These are phyloP conservation scores for Geophilus truncorum DNA, from an alignment of 2,888 invertebrate genomes.

Conservation along the genomic window DNA sequence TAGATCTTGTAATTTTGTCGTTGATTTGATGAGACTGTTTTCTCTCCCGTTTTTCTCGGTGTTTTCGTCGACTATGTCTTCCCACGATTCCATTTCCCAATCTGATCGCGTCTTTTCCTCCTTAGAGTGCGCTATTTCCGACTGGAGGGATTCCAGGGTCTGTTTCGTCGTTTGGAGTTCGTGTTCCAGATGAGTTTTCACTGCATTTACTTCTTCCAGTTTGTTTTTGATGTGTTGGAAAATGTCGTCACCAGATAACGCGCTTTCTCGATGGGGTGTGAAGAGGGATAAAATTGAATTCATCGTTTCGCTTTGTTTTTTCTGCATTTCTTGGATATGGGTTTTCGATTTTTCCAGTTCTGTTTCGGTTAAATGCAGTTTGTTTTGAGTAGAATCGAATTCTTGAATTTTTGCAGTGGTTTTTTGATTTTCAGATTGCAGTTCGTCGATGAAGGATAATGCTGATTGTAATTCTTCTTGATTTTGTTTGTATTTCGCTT, in stretches of 20 bases:
- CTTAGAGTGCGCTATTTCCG: background rate
- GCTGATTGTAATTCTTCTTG: background rate
- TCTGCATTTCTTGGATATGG: background rate
- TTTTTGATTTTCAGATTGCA: background rate
- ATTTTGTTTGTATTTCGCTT: background rate
- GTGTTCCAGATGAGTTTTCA: background rate
- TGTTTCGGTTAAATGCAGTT: background rate
- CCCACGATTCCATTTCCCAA: conserved; percentile 30
- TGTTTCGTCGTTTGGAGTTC: background rate
- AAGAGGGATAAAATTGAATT: background rate
- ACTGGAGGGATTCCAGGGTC: conserved; percentile 8
- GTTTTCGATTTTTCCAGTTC: background rate
- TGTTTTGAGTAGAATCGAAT: background rate
- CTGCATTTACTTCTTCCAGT: background rate
- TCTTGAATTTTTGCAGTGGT: background rate
- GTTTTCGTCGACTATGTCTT: background rate
- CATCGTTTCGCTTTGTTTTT: background rate
- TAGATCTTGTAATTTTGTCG: conserved; percentile 19
- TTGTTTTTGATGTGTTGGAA: background rate
- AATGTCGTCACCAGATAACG: background rate
- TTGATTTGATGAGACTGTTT: background rate
- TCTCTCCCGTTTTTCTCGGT: conserved; percentile 12
- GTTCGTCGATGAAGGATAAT: background rate
- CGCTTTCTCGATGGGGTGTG: background rate
- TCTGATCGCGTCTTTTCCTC: background rate